Base-by-base conservation (phyloP, 2,888 invertebrate genomes). In the Ecliptopera silaceata region DNA sequence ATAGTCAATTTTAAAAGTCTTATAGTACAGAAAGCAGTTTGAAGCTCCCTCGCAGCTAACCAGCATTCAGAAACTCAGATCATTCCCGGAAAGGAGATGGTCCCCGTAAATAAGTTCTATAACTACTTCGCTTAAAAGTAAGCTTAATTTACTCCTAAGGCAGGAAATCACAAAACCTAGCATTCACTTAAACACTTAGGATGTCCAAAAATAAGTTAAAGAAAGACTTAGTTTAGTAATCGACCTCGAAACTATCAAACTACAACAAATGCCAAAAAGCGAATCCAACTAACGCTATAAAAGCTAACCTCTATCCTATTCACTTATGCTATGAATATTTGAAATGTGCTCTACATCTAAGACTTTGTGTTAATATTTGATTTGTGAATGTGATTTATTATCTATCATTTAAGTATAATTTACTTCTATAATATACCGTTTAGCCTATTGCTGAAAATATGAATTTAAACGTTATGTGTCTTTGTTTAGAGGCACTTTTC, bases 241-340 rank as follows among this genome's bases (percentile, higher is more conserved):
- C 81, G 79, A 84, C 75, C 76, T 75, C 38, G 60, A 80, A 80
- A 81, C 80, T 85, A 85, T 78, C 53, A 59, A 72, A 74, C 84
- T 86, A 88, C 80, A 74, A 78, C 81, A 81, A 72, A 74, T 84
- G 88, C 86, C 84, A 85, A 84, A 84, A 90, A 90, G 89, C 89
- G 69, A 72, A 45, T 72, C 66, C 51, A 64, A 78, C 78, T 82
- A 84, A 80, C 65, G 90, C 90, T 89, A 89, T 86, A 86, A 82
- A 89, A 90, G 89, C 89, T 84, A 84, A 82, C 71, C 8, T 13
- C 42, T 59, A 71, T 44, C 34, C 75, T 79, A 70, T 64, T 63
- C 58, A 61, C 70, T 77, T 75, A 79, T 38, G 48, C 74, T 85
- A 84, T 59, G 51, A 81, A 77, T 82, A 83, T 84, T 80, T 84